Base-by-base conservation (phyloP, 2,797 vertebrate genomes). In the Eulemur mongoz region DNA sequence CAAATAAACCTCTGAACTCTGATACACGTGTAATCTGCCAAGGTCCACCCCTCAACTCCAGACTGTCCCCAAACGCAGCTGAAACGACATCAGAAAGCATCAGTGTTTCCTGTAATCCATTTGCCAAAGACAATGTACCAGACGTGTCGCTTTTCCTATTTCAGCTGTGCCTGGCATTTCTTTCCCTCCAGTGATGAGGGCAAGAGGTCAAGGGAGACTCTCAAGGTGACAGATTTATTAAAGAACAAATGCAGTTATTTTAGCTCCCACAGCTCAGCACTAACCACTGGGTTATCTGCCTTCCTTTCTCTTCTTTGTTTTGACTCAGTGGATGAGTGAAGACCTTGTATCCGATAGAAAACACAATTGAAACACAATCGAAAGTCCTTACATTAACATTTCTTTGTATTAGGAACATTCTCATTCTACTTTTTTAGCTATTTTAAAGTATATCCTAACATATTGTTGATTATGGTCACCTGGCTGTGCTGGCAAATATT, bases 1-100 rank as follows among this genome's bases (percentile, higher is more conserved):
- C 92, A 97, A 90, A 91, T 92, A 96, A 94, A 89, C 93, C 96
- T 93, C 96, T 96, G 92, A 97, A 93, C 89, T 87, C 92, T 93
- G 61, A 94, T 92, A 93, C 48, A 70, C 7, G 25, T 94, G 54
- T 79, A 27, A 81, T 96, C 93, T 85, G 86, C 96, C 97, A 95
- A 97, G 93, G 69, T 88, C 91, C 80, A 94, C 79, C 82, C 88
- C 32, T 25, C 87, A 82, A 83, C 83, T 97, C 93, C 79, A 87
- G 96, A 81, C 84, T 10, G 2, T 91, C 81, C 92, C 96, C 93
- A 67, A 89, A 65, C 45, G 43, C 22, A 2, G 52, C 93, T 95
- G 65, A 83, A 97, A 83, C 63, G 52, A 45, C 81, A 73, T 72
- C 48, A 95, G 67, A 87, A 85, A 79, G 57, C 84, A 73, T 79